Conservation (phyloP, 2,797 vertebrate species). For the Halcyon leucocephala region DNA sequence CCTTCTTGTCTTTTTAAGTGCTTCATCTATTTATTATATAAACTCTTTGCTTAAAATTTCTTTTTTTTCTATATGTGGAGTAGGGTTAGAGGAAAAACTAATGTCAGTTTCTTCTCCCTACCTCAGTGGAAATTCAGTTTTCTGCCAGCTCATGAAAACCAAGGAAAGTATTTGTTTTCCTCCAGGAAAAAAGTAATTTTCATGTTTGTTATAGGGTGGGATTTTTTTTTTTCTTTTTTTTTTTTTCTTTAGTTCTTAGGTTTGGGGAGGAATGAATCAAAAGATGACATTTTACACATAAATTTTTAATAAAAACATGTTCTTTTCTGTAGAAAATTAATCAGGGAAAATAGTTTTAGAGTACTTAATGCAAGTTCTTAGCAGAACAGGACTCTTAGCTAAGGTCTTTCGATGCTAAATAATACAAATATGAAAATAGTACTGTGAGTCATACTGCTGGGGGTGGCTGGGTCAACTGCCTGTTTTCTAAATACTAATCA, state of each 20-base stretch:
- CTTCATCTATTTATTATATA: background rate
- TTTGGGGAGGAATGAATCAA: background rate
- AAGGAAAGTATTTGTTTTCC: background rate
- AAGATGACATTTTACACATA: background rate
- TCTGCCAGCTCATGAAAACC: background rate
- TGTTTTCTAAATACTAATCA: conserved; percentile 44
- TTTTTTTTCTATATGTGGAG: background rate
- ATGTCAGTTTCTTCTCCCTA: background rate
- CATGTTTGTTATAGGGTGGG: background rate
- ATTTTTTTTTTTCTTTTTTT: background rate
- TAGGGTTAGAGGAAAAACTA: background rate
- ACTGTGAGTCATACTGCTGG: conserved; percentile 4
- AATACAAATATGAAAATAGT: conserved; percentile 56
- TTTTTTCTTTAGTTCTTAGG: background rate
- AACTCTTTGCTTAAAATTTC: background rate
- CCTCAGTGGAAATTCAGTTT: background rate
- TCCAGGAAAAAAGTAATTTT: background rate
- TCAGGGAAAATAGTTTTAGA: background rate
- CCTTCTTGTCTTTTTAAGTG: background rate
- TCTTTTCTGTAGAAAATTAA: background rate
- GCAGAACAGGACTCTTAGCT: conserved; percentile 5
- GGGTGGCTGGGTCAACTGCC: conserved; percentile 40
- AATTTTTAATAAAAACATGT: conserved; percentile 1
- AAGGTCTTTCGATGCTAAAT: conserved; percentile 24
- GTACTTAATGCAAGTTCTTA: background rate